These are phyloP conservation scores for Subacronicta megacephala DNA, from an alignment of 2,888 invertebrate species.

Conservation along the genomic window DNA sequence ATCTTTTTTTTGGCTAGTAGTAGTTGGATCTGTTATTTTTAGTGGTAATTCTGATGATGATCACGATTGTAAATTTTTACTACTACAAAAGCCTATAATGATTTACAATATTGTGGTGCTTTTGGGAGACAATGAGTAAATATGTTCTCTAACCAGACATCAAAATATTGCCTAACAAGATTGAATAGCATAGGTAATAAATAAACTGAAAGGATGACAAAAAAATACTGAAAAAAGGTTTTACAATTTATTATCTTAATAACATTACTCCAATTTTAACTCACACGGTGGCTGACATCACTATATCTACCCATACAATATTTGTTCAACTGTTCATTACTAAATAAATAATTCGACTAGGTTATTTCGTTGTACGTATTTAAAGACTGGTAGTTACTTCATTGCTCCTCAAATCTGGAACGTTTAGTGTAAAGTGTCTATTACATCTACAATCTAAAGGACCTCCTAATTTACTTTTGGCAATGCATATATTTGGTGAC, in stretches of 20 bases:
- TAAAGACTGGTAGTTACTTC: conserved; percentile 82
- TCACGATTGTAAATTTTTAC: too few relatives aligned
- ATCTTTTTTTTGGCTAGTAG: too few relatives aligned
- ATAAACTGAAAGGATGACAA: conserved; percentile 3
- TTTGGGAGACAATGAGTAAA: too few relatives aligned
- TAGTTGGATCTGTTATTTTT: too few relatives aligned
- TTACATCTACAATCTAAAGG: conserved; percentile 81
- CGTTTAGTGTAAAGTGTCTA: conserved; percentile 83
- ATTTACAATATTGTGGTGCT: too few relatives aligned
- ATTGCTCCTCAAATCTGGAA: conserved; percentile 77
- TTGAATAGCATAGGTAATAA: too few relatives aligned
- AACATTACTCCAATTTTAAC: conserved; percentile 30
- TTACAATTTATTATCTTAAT: conserved; percentile 29
- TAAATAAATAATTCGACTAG: conserved; percentile 69
- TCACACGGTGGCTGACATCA: conserved; percentile 29
- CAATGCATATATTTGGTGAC: conserved; percentile 84
- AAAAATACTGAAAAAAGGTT: conserved; percentile 4
- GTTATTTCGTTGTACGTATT: conserved; percentile 54
- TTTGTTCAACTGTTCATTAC: conserved; percentile 57
- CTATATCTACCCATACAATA: conserved; percentile 40
- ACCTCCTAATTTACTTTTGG: conserved; percentile 78
- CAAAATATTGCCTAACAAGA: too few relatives aligned
- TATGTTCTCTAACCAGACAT: too few relatives aligned
- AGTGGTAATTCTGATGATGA: too few relatives aligned
- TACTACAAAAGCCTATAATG: too few relatives aligned